phyloP scores from a whole-genome alignment of 1,140 invertebrate species.

The Papilio helenus region DNA sequence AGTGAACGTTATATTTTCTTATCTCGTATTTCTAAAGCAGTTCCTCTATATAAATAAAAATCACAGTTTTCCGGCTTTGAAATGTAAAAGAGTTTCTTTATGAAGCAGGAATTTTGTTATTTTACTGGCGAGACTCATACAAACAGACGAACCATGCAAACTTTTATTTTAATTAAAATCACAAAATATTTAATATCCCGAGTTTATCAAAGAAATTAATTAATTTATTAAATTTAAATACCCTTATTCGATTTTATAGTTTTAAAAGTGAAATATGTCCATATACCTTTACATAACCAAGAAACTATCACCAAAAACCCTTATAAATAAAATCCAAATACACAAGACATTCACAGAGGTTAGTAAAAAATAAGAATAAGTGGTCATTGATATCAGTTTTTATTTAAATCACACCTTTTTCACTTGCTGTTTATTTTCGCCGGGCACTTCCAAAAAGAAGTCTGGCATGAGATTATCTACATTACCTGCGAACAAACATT shows the following conservation, averaged over 20 bases:
- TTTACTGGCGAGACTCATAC: no score
- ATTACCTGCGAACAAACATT: slow-evolving; percentile 82
- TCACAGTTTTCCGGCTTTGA: not conserved
- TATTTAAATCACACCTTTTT: slow-evolving; percentile 58
- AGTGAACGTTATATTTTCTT: not conserved
- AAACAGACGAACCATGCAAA: no score
- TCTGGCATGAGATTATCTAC: slow-evolving; percentile 91
- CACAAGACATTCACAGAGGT: not conserved
- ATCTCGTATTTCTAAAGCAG: slow-evolving; percentile 12
- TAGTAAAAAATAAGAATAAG: slow-evolving; percentile 46
- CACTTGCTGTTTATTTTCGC: slow-evolving; percentile 44
- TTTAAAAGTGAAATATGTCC: no score
- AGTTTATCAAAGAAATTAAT: no score
- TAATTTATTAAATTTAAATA: no score
- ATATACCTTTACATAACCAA: not conserved
- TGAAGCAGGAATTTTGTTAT: not conserved
- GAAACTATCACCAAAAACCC: not conserved
- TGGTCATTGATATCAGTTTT: slow-evolving; percentile 54
- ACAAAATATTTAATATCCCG: no score
- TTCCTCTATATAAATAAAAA: not conserved
- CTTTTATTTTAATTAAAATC: no score
- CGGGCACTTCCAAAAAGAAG: slow-evolving; percentile 92
- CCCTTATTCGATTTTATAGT: no score
- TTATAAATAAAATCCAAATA: slow-evolving; percentile 14
- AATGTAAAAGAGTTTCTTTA: slow-evolving; percentile 16